phyloP scores from a whole-genome alignment of 2,888 invertebrate genomes.

The Ormyrus labotus region DNA sequence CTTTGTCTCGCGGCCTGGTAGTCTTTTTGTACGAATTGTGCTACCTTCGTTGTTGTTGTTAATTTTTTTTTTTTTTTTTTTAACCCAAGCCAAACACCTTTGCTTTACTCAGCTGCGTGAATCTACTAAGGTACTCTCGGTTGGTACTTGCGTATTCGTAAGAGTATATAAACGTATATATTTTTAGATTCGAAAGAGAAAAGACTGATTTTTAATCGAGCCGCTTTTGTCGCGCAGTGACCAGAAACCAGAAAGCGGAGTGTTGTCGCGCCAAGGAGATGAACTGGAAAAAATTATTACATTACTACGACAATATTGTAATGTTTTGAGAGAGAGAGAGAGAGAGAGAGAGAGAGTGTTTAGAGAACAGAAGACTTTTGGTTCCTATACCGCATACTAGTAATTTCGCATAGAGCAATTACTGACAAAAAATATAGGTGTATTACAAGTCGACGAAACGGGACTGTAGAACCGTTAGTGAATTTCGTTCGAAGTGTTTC shows the following conservation, averaged over 20 bases:
- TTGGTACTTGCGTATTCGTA: background rate
- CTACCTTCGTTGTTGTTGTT: too few relatives aligned
- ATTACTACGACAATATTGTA: constrained; percentile 47
- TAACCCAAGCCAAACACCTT: background rate
- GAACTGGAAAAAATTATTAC: constrained; percentile 30
- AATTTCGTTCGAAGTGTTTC: background rate
- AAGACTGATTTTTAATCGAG: constrained; percentile 46
- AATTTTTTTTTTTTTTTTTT: background rate
- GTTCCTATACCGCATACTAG: constrained; percentile 30
- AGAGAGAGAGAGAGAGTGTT: constrained; percentile 26
- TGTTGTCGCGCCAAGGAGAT: constrained; percentile 15
- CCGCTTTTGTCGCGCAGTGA: constrained; percentile 44
- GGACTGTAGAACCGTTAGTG: constrained; percentile 24
- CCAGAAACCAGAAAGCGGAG: background rate
- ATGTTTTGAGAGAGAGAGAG: constrained; percentile 11
- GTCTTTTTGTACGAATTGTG: too few relatives aligned
- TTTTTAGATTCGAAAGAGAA: constrained; percentile 45
- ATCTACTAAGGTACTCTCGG: background rate
- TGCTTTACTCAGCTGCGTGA: constrained; percentile 13
- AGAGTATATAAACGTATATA: background rate
- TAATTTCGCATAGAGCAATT: constrained; percentile 25
- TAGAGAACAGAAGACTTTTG: constrained; percentile 55
- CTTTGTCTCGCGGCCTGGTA: too few relatives aligned
- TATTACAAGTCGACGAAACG: constrained; percentile 1
- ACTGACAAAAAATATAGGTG: constrained; percentile 8